These are phyloP conservation scores for Harpegnathos saltator DNA, from an alignment of 1,140 invertebrate genomes.

Conservation along the genomic window DNA sequence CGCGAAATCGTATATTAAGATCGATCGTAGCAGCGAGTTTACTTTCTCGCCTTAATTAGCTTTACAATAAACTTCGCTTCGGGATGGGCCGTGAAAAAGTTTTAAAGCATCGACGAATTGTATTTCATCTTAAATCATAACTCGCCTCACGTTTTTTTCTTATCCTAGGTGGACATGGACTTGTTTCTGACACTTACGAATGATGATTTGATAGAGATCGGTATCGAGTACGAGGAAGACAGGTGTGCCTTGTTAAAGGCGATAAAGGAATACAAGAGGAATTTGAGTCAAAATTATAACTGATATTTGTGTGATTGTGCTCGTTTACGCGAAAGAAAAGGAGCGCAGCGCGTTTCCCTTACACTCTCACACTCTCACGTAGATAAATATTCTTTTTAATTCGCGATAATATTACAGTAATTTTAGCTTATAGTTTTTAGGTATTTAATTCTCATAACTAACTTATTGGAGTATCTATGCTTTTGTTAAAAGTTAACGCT, in stretches of 20 bases:
- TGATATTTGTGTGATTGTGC: background rate
- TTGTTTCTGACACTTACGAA: slow-evolving; percentile 80
- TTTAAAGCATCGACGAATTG: background rate
- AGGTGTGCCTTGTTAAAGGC: slow-evolving; percentile 74
- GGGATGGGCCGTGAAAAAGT: too few relatives aligned
- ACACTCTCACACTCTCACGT: too few relatives aligned
- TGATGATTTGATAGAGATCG: slow-evolving; percentile 81
- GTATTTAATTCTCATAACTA: background rate
- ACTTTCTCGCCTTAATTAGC: background rate
- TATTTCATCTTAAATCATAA: slow-evolving; percentile 1
- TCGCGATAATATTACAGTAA: too few relatives aligned
- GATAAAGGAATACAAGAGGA: slow-evolving; percentile 71
- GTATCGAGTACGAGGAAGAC: slow-evolving; percentile 78
- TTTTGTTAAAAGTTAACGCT: background rate
- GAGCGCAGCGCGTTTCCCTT: too few relatives aligned
- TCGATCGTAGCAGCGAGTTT: background rate
- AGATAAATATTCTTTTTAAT: too few relatives aligned
- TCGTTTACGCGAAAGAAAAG: too few relatives aligned
- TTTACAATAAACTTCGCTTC: background rate
- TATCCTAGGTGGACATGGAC: slow-evolving; percentile 80
- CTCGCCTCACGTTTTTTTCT: slow-evolving; percentile 34
- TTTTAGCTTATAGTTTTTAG: background rate
- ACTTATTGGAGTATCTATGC: background rate
- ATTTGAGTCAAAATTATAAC: background rate
- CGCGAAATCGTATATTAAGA: too few relatives aligned